Evolutionary conservation across 2,113 vertebrate genomes (phyloP).

Genomic region (Heliornis fulica): DNA sequence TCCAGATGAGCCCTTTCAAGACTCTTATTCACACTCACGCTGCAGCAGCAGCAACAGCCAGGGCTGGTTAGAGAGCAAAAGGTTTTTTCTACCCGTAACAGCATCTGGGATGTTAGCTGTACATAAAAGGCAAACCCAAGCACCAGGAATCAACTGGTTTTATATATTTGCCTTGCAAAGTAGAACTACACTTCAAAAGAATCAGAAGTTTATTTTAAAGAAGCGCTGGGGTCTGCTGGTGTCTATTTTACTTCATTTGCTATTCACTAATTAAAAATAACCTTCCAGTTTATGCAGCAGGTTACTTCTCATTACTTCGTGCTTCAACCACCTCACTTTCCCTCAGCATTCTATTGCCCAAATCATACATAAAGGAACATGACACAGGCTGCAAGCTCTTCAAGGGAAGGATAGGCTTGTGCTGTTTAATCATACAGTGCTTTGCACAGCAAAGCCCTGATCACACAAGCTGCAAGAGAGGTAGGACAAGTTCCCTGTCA

Average conservation of each 20-base stretch:
- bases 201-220: neutral
- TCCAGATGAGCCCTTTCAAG: neutral
- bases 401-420: neutral
- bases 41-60: neutral
- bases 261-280: neutral
- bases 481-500: neutral
- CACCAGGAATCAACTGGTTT: neutral
- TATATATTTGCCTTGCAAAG: neutral
- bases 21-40: neutral
- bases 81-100: neutral
- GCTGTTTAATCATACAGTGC: neutral
- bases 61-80: neutral
- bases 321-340: neutral
- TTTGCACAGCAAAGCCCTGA: neutral
- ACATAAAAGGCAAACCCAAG: neutral
- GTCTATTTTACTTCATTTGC: neutral
- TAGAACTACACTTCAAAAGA: neutral
- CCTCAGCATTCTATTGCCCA: neutral
- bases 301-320: neutral
- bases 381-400: neutral
- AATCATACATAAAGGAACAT: neutral
- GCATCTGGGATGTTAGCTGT: fast-evolving
- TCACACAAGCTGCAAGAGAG: neutral
- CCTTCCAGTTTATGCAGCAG: neutral
- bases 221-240: neutral